Evolutionary conservation across 2,888 invertebrate genomes (phyloP), one percentile per base, ranked within the genome.

Genomic region (Cotesia congregata): DNA sequence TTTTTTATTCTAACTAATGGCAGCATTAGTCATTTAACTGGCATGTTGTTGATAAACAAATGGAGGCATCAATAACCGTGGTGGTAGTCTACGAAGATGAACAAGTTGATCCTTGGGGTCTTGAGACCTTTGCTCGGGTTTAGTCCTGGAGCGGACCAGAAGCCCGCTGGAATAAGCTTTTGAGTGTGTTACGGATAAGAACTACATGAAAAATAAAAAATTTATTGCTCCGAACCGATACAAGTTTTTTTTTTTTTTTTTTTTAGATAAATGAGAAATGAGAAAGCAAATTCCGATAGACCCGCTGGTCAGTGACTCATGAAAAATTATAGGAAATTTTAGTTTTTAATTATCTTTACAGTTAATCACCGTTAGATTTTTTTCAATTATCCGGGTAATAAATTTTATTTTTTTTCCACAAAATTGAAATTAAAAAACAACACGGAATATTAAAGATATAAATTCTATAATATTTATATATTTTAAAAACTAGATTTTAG

Each of bases 21-120:
- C 85, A 84, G 82, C 87, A 88, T 88, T 86, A 86, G 84, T 88
- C 88, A 88, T 88, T 86, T 68, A 86, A 72, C 81, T 80, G 80
- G 80, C 83, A 50, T 82, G 79, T 83, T 83, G 80, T 85, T 82
- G 86, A 88, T 87, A 88, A 83, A 85, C 84, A 86, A 87, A 87
- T 87, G 86, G 87, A 86, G 82, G 85, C 86, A 87, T 86, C 87
- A 87, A 87, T 87, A 86, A 86, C 80, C 78, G 30, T 4, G 30
- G 30, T 30, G 61, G 30, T 15, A 68, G 78, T 15, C 50, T 20
- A 78, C 80, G 78, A 83, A 38, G 69, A 60, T 77, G 50, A 50
- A 50, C 50, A 12, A 50, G 50, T 50, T 50, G 50, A 50, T 50
- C 50, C 50, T 50, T 30, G 30, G 30, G 30, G 30, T 30, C 30